Base-by-base conservation (phyloP, 2,797 vertebrate species). In the Sphenopsis melanotis region DNA sequence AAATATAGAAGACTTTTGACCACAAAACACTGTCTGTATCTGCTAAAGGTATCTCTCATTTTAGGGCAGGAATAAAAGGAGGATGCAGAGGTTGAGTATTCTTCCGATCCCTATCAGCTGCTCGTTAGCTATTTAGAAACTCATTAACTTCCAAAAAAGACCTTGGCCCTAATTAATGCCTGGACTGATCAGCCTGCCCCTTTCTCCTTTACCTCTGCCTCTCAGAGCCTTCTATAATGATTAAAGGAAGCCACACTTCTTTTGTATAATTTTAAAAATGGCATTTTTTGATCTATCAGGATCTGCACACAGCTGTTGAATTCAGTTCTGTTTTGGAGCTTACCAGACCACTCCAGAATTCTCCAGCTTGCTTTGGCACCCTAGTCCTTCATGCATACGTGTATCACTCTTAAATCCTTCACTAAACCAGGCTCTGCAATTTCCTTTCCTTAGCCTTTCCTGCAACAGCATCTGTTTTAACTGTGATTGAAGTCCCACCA, bases 101-200 rank as follows among this genome's bases (percentile, higher is more conserved):
- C 64, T 94, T 90, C 80, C 0, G 0, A 72, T 89, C 37, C 29
- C 15, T 82, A 66, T 60, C 78, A 90, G 60, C 74, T 83, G 32
- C 56, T 74, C 13, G 29, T 59, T 84, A 85, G 61, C 34, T 76
- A 68, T 89, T 95, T 97, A 93, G 92, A 93, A 92, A 95, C 83
- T 90, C 71, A 94, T 95, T 96, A 95, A 93, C 92, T 95, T 89
- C 49, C 44, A 39, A 81, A 92, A 69, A 32, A 85, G 90, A 95
- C 93, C 83, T 95, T 94, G 64, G 42, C 87, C 87, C 78, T 93
- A 87, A 96, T 93, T 93, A 94, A 81, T 91, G 30, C 75, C 65
- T 89, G 56, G 27, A 47, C 50, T 68, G 49, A 74, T 56, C 66
- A 77, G 11, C 15, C 70, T 92, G 78, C 71, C 77, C 27, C 70